Base-by-base conservation (phyloP, 2,888 invertebrate genomes). In the Sesamia inferens region DNA sequence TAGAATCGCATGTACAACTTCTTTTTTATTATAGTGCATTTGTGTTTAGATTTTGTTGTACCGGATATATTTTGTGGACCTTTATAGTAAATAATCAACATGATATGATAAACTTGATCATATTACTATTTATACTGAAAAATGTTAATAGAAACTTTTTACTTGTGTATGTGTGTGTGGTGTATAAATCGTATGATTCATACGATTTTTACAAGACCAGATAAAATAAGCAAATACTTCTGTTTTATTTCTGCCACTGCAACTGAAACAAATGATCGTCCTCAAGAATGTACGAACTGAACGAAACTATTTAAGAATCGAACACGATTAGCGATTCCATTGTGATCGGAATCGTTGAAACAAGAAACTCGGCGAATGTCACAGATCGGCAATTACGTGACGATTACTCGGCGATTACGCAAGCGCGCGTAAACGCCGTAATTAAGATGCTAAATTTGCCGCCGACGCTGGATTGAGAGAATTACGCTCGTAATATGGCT, bases 371-470 rank as follows among this genome's bases (percentile, higher is more conserved):
- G 58, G 61, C 66, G 61, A 77, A 83, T 79, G 78, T 85, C 77
- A 79, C 77, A 82, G 81, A 85, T 81, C 78, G 85, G 83, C 87
- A 87, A 90, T 89, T 88, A 88, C 83, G 78, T 63, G 81, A 78
- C 75, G 71, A 85, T 78, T 78, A 85, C 81, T 69, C 48, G 72
- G 71, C 82, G 82, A 84, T 89, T 88, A 88, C 85, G 87, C 88
- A 84, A 79, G 86, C 87, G 81, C 76, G 89, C 89, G 89, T 90
- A 85, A 89, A 89, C 86, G 84, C 79, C 82, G 87, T 89, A 91
- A 90, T 91, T 90, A 89, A 90, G 86, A 87, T 80, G 86, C 83
- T 87, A 82, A 82, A 87, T 87, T 87, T 84, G 76, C 79, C 69
- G 71, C 76, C 70, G 65, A 77, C 74, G 63, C 48, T 74, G 59